A percentile compares a stretch with the other conserved stretches of the same genome.
phyloP scores from a whole-genome alignment of 2,888 invertebrate genomes.

The Ypsolopha sequella region DNA sequence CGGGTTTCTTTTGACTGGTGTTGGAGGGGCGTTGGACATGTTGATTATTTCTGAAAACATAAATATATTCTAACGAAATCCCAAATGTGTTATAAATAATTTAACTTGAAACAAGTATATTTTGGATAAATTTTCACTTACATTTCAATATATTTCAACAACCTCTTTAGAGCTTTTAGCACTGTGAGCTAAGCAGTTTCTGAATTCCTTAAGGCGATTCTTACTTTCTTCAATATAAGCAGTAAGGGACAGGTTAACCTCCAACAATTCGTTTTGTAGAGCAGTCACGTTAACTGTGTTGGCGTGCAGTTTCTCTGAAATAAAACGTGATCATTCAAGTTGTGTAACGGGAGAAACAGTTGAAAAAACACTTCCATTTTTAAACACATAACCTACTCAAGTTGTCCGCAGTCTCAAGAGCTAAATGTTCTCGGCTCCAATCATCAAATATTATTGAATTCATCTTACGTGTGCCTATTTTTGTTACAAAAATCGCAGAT shows the following conservation, averaged over 20 bases:
- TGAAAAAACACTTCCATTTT: conserved; percentile 17
- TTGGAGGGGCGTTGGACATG: conserved; percentile 36
- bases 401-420: conserved; percentile 46
- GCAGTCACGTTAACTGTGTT: conserved; percentile 41
- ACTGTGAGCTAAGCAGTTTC: conserved; percentile 39
- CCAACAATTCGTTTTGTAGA: conserved; percentile 49
- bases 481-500: conserved; percentile 22
- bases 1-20: conserved; percentile 20
- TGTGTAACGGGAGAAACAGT: conserved; percentile 25
- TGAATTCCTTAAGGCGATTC: conserved; percentile 35
- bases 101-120: too few species aligned
- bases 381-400: conserved; percentile 48
- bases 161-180: conserved; percentile 47
- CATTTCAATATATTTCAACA: conserved; percentile 47
- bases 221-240: conserved; percentile 55
- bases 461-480: conserved; percentile 43
- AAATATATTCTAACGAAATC: not conserved
- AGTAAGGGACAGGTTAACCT: conserved; percentile 56
- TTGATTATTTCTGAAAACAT: conserved; percentile 20
- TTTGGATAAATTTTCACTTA: conserved; percentile 21
- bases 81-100: too few species aligned
- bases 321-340: conserved; percentile 13
- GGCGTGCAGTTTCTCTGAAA: conserved; percentile 55
- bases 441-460: conserved; percentile 57
- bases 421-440: conserved; percentile 46